phyloP scores from a whole-genome alignment of 2,888 invertebrate genomes.

The Drepana falcataria region DNA sequence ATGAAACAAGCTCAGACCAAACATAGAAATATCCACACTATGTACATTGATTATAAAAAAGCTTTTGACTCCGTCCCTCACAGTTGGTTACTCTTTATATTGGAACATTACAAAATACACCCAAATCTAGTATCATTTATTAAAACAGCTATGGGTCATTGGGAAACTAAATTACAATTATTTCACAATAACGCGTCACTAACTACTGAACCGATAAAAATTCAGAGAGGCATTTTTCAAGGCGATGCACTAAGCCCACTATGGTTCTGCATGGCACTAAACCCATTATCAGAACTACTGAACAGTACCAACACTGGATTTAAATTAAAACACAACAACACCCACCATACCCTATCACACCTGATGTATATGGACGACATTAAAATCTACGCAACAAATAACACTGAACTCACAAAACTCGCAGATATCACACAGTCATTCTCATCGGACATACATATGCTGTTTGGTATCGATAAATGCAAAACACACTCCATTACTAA shows the following conservation, averaged over 20 bases:
- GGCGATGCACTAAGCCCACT: slow-evolving; percentile 14
- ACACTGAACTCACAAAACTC: not conserved
- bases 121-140: slow-evolving; percentile 7
- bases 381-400: not conserved
- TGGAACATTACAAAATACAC: slow-evolving; percentile 17
- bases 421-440: slow-evolving; percentile 3
- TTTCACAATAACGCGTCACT: not conserved
- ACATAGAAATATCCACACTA: slow-evolving; percentile 10
- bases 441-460: slow-evolving; percentile 5
- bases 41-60: slow-evolving; percentile 21
- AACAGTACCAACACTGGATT: not conserved
- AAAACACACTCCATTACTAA: slow-evolving; percentile 2
- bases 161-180: slow-evolving; percentile 10
- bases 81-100: slow-evolving; percentile 7
- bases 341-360: not conserved
- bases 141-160: slow-evolving; percentile 6
- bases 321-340: not conserved
- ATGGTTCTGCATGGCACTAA: not conserved
- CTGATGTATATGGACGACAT: not conserved
- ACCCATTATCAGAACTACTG: not conserved
- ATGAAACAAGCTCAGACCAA: slow-evolving; percentile 6
- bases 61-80: slow-evolving; percentile 22
- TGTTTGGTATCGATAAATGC: slow-evolving; percentile 7
- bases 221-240: slow-evolving; percentile 16
- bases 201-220: slow-evolving; percentile 9